Conservation (phyloP, 2,797 vertebrate genomes). For the Sebastiscus albofasciatus region DNA sequence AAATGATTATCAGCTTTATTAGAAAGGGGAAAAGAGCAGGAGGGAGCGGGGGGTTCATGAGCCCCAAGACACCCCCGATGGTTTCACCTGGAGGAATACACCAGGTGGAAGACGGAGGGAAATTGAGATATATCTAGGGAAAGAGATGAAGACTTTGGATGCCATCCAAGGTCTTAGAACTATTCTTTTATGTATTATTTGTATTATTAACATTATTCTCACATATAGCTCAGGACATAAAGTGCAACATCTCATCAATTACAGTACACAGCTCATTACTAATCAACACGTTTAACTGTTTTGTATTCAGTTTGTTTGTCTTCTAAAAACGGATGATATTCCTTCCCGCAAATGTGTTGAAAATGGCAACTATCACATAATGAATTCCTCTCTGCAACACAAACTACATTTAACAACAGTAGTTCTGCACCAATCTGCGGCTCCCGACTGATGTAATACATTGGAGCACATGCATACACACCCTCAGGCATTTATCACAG, state of each 20-base stretch:
- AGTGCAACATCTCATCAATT: constrained; percentile 13
- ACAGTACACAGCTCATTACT: background rate
- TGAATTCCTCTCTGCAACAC: constrained; percentile 42
- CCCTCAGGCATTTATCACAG: constrained; percentile 72
- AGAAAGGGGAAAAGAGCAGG: constrained; percentile 50
- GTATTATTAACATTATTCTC: constrained; percentile 1
- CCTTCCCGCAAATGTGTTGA: constrained; percentile 14
- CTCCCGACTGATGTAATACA: constrained; percentile 69
- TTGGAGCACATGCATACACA: constrained; percentile 53
- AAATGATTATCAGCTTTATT: constrained; percentile 78
- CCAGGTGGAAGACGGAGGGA: background rate
- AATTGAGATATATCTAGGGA: background rate
- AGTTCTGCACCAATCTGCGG: constrained; percentile 54
- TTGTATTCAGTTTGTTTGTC: background rate
- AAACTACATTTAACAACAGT: constrained; percentile 40
- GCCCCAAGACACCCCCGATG: constrained; percentile 23
- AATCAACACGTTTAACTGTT: constrained; percentile 1
- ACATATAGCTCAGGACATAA: background rate
- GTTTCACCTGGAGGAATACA: constrained; percentile 25
- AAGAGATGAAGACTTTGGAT: background rate
- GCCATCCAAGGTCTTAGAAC: background rate
- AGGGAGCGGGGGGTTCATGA: constrained; percentile 23
- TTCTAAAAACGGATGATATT: background rate
- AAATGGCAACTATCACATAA: constrained; percentile 32
- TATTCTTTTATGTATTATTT: constrained; percentile 1